Base-by-base conservation (phyloP, 2,888 invertebrate genomes). In the Apantesis nais region DNA sequence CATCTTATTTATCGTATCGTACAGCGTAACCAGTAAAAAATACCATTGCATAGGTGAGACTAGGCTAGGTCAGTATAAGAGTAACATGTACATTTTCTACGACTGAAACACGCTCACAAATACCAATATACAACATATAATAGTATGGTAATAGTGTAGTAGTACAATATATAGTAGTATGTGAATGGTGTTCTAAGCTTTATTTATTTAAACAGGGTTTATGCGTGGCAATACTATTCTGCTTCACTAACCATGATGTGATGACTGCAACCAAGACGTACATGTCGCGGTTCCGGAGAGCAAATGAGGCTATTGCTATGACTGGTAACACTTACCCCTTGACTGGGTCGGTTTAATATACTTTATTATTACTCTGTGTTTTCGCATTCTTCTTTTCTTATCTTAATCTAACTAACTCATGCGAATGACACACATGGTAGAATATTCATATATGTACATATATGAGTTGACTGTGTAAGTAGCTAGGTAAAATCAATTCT, bases 231-330 rank as follows among this genome's bases (percentile, higher is more conserved):
- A 95, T 97, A 66, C 92, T 97, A 11, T 97, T 97, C 85, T 97
- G 97, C 85, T 97, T 97, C 92, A 97, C 97, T 78, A 97, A 97
- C 89, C 96, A 97, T 76, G 97, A 97, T 87, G 97, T 97, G 19
- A 92, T 95, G 69, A 92, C 93, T 66, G 96, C 96, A 7, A 85
- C 95, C 31, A 93, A 93, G 70, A 89, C 91, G 0, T 89, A 94
- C 58, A 70, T 96, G 4, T 89, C 94, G 64, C 93, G 95, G 60
- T 77, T 86, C 61, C 73, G 91, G 69, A 92, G 93, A 11, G 81
- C 72, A 31, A 84, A 83, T 67, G 90, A 90, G 16, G 85, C 77
- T 22, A 82, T 90, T n/a, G 85, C 88, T 39, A 86, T 91, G 88
- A 89, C 89, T 75, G 91, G 92, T 91, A 86, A 81, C 81, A 74